Percentiles rank a stretch among this genome's conserved stretches.
These are phyloP conservation scores for Cheilosia vernalis DNA, from an alignment of 2,888 invertebrate genomes.

Conservation along the genomic window DNA sequence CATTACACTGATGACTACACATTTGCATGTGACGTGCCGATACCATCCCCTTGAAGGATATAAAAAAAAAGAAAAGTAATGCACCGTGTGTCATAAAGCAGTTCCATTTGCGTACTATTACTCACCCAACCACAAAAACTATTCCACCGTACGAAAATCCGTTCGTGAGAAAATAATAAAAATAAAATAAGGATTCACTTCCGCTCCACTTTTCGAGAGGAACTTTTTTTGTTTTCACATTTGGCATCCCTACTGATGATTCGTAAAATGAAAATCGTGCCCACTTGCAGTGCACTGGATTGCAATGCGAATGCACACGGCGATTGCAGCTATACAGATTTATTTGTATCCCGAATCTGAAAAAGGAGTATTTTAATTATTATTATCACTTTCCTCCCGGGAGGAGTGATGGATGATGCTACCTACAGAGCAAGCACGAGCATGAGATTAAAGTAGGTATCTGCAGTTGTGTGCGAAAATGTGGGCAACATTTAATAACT, in stretches of 20 bases:
- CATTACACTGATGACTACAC: no score
- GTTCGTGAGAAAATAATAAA: slow-evolving; percentile 2
- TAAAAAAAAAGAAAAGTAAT: neutral
- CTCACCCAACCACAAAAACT: slow-evolving; percentile 33
- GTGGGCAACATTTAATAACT: slow-evolving; percentile 62
- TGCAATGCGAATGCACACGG: slow-evolving; percentile 27
- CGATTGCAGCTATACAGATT: no score
- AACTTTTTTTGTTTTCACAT: slow-evolving; percentile 8
- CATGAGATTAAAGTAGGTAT: neutral
- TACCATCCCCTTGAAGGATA: no score
- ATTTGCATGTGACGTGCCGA: no score
- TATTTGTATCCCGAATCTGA: slow-evolving; percentile 38
- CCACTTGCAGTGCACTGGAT: slow-evolving; percentile 39
- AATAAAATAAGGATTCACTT: slow-evolving; percentile 23
- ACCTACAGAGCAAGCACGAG: neutral
- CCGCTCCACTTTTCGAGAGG: slow-evolving; percentile 49
- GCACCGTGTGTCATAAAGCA: neutral
- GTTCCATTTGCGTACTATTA: slow-evolving; percentile 2
- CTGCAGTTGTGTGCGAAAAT: neutral
- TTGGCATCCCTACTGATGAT: slow-evolving; percentile 7
- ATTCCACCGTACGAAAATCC: slow-evolving; percentile 14
- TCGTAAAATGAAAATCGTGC: slow-evolving; percentile 45
- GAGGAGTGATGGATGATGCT: slow-evolving; percentile 51
- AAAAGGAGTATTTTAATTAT: slow-evolving; percentile 33
- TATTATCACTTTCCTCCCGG: slow-evolving; percentile 37